Conservation (phyloP, 2,888 invertebrate genomes). For the Dione juno region DNA sequence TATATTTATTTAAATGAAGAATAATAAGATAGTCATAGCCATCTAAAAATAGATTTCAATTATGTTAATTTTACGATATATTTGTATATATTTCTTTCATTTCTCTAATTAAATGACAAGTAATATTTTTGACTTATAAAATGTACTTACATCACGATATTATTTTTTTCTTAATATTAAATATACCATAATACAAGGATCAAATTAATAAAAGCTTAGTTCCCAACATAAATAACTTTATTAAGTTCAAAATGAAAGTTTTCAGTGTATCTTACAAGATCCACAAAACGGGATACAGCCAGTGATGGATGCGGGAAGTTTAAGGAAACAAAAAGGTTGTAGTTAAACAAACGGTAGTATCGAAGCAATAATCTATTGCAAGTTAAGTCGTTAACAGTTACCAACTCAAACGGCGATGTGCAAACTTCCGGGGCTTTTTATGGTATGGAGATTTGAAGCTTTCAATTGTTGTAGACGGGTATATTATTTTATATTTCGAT, state of each 20-base stretch:
- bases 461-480: background rate
- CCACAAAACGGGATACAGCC: slow-evolving; percentile 14
- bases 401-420: slow-evolving; percentile 53
- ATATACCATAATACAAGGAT: background rate
- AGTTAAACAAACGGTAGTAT: slow-evolving; percentile 49
- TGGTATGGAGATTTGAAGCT: background rate
- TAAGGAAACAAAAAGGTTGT: slow-evolving; percentile 43
- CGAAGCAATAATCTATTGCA: slow-evolving; percentile 50
- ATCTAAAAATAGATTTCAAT: too few relatives aligned
- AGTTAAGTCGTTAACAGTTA: slow-evolving; percentile 58
- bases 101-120: too few relatives aligned
- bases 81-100: too few relatives aligned
- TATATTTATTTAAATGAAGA: too few relatives aligned
- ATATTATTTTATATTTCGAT: background rate
- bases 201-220: background rate
- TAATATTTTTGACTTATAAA: too few relatives aligned
- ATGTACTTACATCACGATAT: too few relatives aligned
- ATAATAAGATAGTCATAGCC: too few relatives aligned
- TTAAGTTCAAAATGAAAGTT: slow-evolving; percentile 16
- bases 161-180: background rate
- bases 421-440: slow-evolving; percentile 53
- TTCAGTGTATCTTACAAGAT: slow-evolving; percentile 17
- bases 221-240: background rate
- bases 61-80: too few relatives aligned
- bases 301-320: slow-evolving; percentile 45